A percentile compares a stretch with the other conserved stretches of the same genome.
phyloP scores from a whole-genome alignment of 2,888 invertebrate genomes.

The Coenonympha glycerion region DNA sequence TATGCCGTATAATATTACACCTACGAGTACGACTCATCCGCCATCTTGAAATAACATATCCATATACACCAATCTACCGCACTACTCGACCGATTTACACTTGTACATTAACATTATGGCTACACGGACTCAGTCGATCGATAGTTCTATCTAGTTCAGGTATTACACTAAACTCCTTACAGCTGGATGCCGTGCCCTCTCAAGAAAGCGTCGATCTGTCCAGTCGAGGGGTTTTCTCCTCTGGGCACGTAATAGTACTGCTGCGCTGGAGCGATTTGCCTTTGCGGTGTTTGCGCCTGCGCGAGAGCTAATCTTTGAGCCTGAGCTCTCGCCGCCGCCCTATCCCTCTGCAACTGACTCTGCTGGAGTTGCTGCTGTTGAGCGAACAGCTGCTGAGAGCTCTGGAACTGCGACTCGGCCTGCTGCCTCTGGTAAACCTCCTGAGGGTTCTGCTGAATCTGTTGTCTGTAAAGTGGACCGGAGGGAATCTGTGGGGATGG shows the following conservation, averaged over 20 bases:
- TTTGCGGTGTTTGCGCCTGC: conserved; percentile 45
- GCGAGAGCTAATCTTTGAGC: conserved; percentile 55
- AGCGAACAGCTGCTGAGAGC: conserved; percentile 79
- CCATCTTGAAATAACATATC: too few relatives aligned
- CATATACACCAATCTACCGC: conserved; percentile 33
- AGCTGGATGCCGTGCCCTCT: conserved; percentile 82
- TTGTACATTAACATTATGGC: conserved; percentile 51
- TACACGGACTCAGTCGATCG: conserved; percentile 37
- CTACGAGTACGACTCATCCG: too few relatives aligned
- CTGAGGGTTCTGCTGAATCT: conserved; percentile 60
- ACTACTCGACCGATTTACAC: conserved; percentile 44
- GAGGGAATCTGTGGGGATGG: conserved; percentile 76
- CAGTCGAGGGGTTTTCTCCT: conserved; percentile 72
- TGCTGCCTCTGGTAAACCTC: conserved; percentile 78
- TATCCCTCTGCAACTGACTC: conserved; percentile 77
- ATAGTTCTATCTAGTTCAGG: conserved; percentile 43
- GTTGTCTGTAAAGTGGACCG: conserved; percentile 69
- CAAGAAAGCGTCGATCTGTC: conserved; percentile 88
- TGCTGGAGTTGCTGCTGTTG: conserved; percentile 82
- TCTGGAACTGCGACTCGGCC: conserved; percentile 76
- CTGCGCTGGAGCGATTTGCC: conserved; percentile 49
- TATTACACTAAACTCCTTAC: conserved; percentile 52
- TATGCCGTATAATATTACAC: too few relatives aligned
- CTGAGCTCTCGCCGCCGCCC: conserved; percentile 72
- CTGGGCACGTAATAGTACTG: conserved; percentile 79